phyloP scores from a whole-genome alignment of 2,797 vertebrate genomes.

The Onychomys torridus region DNA sequence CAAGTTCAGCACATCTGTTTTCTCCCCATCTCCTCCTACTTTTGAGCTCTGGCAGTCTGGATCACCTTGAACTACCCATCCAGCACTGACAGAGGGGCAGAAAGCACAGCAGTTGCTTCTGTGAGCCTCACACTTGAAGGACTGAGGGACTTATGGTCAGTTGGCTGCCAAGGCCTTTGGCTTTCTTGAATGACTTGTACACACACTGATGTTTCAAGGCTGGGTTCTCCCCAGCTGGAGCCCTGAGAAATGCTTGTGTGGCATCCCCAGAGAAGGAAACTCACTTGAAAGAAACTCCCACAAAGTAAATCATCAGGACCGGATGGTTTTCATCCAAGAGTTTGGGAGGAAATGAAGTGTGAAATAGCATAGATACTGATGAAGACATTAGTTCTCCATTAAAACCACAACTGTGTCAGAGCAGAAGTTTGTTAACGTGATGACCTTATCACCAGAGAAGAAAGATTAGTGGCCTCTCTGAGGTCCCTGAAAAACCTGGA shows the following conservation, averaged over 20 bases:
- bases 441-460: constrained; percentile 70
- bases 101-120: constrained; percentile 50
- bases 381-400: constrained; percentile 84
- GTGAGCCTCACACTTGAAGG: constrained; percentile 4
- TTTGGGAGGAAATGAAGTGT: constrained; percentile 87
- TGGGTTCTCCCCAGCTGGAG: constrained; percentile 80
- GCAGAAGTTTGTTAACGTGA: constrained; percentile 71
- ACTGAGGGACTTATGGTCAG: background rate
- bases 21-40: background rate
- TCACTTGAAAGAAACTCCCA: constrained; percentile 82
- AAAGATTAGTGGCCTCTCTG: constrained; percentile 65
- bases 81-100: background rate
- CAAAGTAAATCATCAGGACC: constrained; percentile 86
- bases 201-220: constrained; percentile 74
- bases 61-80: background rate
- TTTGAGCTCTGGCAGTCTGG: background rate
- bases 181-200: constrained; percentile 72
- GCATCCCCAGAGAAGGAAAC: constrained; percentile 70
- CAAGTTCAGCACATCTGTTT: background rate
- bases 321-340: constrained; percentile 88
- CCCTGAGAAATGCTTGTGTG: constrained; percentile 73
- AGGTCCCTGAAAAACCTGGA: constrained; percentile 53
- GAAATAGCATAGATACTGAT: constrained; percentile 88
- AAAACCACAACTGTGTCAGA: constrained; percentile 81
- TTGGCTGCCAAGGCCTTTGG: constrained; percentile 65